Percentiles rank a stretch among this genome's conserved stretches.
These are phyloP conservation scores for Stigmatopora argus DNA, from an alignment of 2,113 vertebrate genomes.

Conservation along the genomic window DNA sequence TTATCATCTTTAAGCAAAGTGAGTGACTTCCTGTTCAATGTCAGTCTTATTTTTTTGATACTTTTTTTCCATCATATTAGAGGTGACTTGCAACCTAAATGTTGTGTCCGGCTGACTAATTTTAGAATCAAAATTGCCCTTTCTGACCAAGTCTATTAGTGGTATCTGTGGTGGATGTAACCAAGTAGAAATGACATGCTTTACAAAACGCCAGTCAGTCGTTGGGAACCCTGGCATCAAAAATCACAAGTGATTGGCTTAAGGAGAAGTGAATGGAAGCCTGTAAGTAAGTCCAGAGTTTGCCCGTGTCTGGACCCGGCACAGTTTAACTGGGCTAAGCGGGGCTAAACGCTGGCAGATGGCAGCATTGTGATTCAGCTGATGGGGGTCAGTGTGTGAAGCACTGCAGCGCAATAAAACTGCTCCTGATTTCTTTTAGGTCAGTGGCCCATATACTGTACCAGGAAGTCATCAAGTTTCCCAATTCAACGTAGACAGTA, in stretches of 20 bases:
- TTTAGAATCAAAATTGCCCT: too few relatives aligned
- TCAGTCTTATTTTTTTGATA: too few relatives aligned
- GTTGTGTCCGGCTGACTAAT: too few relatives aligned
- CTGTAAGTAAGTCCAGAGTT: background rate
- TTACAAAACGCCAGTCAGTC: background rate
- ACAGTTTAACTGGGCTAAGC: slow-evolving; percentile 52
- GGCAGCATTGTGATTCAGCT: slow-evolving; percentile 32
- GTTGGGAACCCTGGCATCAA: background rate
- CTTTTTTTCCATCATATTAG: too few relatives aligned
- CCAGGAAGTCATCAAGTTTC: background rate
- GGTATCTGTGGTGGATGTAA: background rate
- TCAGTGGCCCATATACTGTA: background rate
- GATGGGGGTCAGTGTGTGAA: slow-evolving; percentile 4
- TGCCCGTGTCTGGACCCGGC: slow-evolving; percentile 4
- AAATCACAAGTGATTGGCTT: slow-evolving; percentile 3
- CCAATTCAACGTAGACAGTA: background rate
- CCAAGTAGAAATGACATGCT: background rate
- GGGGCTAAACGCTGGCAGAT: slow-evolving; percentile 50
- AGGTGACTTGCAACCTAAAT: too few relatives aligned
- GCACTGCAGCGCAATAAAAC: background rate
- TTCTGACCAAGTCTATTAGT: too few relatives aligned
- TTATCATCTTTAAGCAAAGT: too few relatives aligned
- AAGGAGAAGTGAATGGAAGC: slow-evolving; percentile 20
- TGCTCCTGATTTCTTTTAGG: background rate
- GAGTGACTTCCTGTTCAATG: too few relatives aligned